phyloP scores from a whole-genome alignment of 1,140 invertebrate species.

The Ceratina australensis region DNA sequence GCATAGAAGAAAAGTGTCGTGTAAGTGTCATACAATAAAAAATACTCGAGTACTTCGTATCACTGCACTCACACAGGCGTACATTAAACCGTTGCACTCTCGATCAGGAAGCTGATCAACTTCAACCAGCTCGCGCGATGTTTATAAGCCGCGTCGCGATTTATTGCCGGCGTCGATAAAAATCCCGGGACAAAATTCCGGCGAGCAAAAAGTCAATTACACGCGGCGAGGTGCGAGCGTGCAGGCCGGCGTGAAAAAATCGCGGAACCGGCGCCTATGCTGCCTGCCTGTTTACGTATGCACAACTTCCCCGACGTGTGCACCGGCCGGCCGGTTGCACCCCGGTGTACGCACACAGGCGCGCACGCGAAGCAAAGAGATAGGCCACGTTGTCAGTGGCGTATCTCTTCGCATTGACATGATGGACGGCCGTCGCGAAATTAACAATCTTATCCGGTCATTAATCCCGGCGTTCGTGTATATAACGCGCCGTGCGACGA shows the following conservation, averaged over 20 bases:
- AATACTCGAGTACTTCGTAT: no score
- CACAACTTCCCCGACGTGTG: not conserved
- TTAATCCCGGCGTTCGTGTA: constrained; percentile 47
- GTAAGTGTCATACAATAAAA: no score
- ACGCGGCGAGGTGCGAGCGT: not conserved
- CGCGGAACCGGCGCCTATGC: not conserved
- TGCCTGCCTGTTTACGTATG: not conserved
- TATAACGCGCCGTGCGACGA: constrained; percentile 16
- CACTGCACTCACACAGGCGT: no score
- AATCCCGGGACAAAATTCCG: not conserved
- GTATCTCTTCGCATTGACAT: constrained; percentile 57
- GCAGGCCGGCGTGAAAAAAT: not conserved
- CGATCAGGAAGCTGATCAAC: not conserved
- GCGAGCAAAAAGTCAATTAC: constrained; percentile 21
- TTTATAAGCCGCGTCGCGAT: not conserved
- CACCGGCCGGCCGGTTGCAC: not conserved
- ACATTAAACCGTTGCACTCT: not conserved
- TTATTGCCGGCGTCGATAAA: not conserved
- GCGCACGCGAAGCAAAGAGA: not conserved
- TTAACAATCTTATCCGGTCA: constrained; percentile 62
- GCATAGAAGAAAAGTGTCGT: no score
- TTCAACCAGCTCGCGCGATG: not conserved
- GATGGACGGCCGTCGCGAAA: constrained; percentile 54
- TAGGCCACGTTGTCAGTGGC: constrained; percentile 27
- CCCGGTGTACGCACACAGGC: not conserved